Evolutionary conservation across 2,113 vertebrate species (phyloP), one percentile per base, ranked within the genome.

Genomic region (Thalassoma bifasciatum): DNA sequence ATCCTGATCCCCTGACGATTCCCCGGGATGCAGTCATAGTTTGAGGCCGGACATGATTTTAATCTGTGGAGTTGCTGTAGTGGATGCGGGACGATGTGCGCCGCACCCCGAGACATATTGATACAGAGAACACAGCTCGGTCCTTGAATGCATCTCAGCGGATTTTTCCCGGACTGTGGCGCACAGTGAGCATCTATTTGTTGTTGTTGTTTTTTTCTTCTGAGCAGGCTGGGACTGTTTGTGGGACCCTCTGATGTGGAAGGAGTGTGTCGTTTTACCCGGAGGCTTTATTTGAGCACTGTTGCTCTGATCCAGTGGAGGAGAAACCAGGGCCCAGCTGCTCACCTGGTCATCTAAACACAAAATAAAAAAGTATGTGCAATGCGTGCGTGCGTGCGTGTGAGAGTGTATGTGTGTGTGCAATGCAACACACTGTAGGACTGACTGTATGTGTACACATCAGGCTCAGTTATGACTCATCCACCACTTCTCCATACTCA

Each of bases 291-390:
- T 62, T 72, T 72, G 86, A 86, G 75, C 76, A 67, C 84, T 86
- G 88, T 81, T 85, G 84, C 84, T 84, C 79, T 75, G 59, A 80
- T 42, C 72, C 47, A 40, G 40, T 53, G 75, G 75, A 81, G 70
- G 66, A 86, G 74, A 80, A 49, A 67, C 77, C 76, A 38, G 78
- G 57, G 49, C 81, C 74, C 66, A 81, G 67, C 77, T 56, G 63
- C 80, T 86, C 85, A 81, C 79, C 85, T 88, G 82, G 62, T 82
- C 78, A 47, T 82, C 81, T 82, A 82, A 82, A 69, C 86, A 78
- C 77, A 82, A 64, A 77, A 53, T 56, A 79, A 76, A 72, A n/a
- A 93, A 91, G 93, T 93, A 93, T 79, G 92, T 92, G 68, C 66
- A 60, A 16, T 73, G 56, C 47, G 66, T 6, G 63, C 71, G 58